Conservation (phyloP, 2,113 vertebrate genomes). For the Nyctibius bracteatus region DNA sequence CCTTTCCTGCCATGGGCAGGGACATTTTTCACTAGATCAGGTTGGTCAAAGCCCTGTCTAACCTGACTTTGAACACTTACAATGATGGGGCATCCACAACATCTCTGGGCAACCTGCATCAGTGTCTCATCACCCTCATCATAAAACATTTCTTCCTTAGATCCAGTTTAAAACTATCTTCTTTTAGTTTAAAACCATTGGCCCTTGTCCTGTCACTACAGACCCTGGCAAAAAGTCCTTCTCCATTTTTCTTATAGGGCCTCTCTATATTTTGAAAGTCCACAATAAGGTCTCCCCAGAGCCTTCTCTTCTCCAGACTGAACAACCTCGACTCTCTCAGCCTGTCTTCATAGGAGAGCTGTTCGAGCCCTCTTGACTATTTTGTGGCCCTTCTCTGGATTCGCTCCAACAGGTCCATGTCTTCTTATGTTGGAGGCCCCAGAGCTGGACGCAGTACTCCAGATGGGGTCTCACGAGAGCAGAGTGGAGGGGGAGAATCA, state of each 20-base stretch:
- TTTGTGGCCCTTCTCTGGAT: not conserved
- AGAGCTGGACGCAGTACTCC: not conserved
- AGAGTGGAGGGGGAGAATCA: not conserved
- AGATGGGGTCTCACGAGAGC: rapidly evolving
- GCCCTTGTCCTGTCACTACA: not conserved
- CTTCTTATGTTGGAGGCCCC: not conserved
- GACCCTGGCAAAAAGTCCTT: not conserved
- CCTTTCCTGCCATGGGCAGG: rapidly evolving
- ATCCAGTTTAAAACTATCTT: not conserved
- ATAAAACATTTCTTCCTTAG: not conserved
- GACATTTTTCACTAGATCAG: not conserved
- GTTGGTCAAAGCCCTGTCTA: not conserved
- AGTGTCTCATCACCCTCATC: not conserved
- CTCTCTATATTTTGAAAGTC: not conserved
- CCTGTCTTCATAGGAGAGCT: not conserved
- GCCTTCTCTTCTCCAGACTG: not conserved
- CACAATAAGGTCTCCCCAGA: not conserved
- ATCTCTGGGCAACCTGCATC: too few relatives aligned
- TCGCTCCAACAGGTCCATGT: rapidly evolving
- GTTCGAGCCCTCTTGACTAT: not conserved
- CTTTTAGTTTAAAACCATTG: not conserved
- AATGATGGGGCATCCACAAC: rapidly evolving
- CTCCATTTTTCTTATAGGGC: not conserved
- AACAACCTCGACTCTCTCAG: not conserved
- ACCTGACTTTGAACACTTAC: not conserved